Percentiles rank a stretch among this genome's conserved stretches.
Conservation (phyloP, 2,797 vertebrate species). For the Onychomys arenicola region DNA sequence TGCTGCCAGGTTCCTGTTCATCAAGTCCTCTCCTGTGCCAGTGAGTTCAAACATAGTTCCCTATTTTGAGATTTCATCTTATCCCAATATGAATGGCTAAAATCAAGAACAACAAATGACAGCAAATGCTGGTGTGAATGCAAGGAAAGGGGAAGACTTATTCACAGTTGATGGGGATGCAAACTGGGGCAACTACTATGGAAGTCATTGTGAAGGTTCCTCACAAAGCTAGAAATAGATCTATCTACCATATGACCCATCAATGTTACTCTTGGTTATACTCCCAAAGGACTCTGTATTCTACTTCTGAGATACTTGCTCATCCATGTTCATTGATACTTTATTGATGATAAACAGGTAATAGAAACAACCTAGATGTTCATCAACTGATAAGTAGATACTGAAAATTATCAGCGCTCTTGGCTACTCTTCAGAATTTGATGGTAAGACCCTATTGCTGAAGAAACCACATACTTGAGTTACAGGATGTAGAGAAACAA, state of each 20-base stretch:
- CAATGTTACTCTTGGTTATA: neutral
- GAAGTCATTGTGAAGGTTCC: neutral
- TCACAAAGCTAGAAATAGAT: neutral
- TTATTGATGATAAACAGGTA: neutral
- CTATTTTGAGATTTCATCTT: neutral
- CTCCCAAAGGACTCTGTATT: neutral
- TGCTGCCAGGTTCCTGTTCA: neutral
- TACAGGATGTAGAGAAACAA: neutral
- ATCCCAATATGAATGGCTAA: neutral
- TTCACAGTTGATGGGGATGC: neutral
- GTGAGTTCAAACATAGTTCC: neutral
- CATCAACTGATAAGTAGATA: neutral
- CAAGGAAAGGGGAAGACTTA: neutral
- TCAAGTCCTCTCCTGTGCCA: neutral
- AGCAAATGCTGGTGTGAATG: neutral
- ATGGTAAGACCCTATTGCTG: neutral
- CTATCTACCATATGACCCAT: neutral
- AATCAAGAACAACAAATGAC: neutral
- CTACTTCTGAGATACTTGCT: neutral
- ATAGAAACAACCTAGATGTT: neutral
- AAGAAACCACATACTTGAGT: neutral
- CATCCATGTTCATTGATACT: neutral
- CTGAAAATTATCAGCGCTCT: neutral
- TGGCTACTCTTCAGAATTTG: neutral
- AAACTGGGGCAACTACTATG: neutral